Conservation (phyloP, 2,113 vertebrate genomes). For the Lepus europaeus region DNA sequence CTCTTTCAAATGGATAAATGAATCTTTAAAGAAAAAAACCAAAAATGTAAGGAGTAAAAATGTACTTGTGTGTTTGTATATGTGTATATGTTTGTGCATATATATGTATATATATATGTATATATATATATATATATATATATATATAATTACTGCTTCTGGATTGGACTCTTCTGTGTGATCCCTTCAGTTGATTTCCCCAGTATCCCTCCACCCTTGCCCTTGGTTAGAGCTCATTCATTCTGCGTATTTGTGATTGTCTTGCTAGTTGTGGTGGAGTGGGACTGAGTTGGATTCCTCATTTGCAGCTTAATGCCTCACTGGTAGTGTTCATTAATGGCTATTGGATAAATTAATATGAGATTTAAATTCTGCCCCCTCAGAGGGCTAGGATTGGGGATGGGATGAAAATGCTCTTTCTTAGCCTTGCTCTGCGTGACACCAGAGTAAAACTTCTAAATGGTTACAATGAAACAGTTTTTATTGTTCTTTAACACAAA, state of each 20-base stretch:
- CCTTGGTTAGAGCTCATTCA: background rate
- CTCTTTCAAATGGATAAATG: too few relatives aligned
- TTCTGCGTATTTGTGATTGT: constrained; percentile 29
- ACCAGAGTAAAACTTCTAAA: background rate
- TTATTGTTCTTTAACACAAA: too few relatives aligned
- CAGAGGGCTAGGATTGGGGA: background rate
- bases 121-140: too few relatives aligned
- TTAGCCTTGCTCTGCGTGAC: constrained; percentile 9
- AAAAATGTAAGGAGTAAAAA: background rate
- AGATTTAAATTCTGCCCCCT: background rate
- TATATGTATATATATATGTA: too few relatives aligned
- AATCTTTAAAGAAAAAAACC: too few relatives aligned
- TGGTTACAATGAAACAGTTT: constrained; percentile 1
- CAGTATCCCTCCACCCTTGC: background rate
- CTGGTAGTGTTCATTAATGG: background rate
- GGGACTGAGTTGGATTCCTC: background rate
- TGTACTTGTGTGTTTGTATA: background rate
- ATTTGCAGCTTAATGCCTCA: constrained; percentile 28
- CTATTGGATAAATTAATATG: constrained; percentile 25
- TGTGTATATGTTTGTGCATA: too few relatives aligned
- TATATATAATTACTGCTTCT: background rate
- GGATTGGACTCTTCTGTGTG: background rate
- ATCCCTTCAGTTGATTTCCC: background rate
- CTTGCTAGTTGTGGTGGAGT: background rate
- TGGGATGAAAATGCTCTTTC: background rate